phyloP scores from a whole-genome alignment of 2,888 invertebrate species.

The Luperina testacea region DNA sequence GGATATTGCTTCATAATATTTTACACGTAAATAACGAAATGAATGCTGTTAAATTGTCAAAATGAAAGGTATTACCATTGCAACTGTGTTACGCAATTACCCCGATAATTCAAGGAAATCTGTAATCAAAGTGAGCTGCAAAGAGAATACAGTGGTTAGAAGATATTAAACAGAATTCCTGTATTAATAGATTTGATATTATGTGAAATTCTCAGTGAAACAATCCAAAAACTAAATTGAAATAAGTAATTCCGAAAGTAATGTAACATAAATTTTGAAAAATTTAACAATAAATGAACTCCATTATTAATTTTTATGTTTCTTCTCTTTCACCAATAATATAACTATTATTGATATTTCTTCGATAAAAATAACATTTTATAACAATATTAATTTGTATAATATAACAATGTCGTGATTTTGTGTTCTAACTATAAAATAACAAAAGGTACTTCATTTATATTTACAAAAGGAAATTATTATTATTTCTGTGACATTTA shows the following conservation, averaged over 20 bases:
- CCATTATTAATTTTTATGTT: slow-evolving; percentile 11
- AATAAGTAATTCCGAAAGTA: slow-evolving; percentile 42
- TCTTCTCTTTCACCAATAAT: slow-evolving; percentile 25
- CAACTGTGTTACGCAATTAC: neutral
- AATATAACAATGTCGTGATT: slow-evolving; percentile 64
- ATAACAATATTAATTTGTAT: slow-evolving; percentile 57
- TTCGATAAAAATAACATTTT: slow-evolving; percentile 58
- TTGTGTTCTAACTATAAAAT: slow-evolving; percentile 59
- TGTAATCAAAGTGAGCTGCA: neutral
- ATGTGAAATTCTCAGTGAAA: slow-evolving; percentile 46
- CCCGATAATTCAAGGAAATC: neutral
- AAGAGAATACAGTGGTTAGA: neutral
- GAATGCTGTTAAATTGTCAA: neutral
- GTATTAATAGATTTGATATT: neutral
- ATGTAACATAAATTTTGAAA: slow-evolving; percentile 49
- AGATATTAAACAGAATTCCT: neutral
- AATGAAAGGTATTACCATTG: neutral
- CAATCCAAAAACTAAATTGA: slow-evolving; percentile 38
- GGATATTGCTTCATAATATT: neutral
- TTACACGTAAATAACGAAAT: neutral
- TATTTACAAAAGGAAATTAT: slow-evolving; percentile 78
- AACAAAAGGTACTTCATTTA: slow-evolving; percentile 74
- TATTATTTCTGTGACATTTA: slow-evolving; percentile 69
- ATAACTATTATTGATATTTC: slow-evolving; percentile 33
- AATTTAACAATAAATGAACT: slow-evolving; percentile 31